phyloP scores from a whole-genome alignment of 2,113 vertebrate species.

The Scomber japonicus region DNA sequence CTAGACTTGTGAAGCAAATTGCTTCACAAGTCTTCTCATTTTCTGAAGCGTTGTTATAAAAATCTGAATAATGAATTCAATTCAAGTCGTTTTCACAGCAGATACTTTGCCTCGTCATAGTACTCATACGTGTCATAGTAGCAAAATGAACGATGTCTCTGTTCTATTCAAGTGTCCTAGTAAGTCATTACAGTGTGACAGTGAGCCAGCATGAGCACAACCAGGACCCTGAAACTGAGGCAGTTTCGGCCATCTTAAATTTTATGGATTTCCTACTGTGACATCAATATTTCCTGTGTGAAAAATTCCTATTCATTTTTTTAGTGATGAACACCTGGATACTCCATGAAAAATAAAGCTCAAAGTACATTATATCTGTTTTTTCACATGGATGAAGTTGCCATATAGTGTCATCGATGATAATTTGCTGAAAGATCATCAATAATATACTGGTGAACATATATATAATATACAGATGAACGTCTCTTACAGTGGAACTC shows the following conservation, averaged over 20 bases:
- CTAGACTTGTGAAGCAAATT: too few species aligned
- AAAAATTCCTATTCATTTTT: conserved; percentile 10
- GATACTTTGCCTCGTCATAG: too few species aligned
- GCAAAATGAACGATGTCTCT: too few species aligned
- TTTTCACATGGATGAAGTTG: conserved; percentile 5
- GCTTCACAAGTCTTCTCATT: too few species aligned
- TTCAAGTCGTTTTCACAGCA: too few species aligned
- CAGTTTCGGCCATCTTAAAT: not conserved
- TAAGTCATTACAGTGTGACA: not conserved
- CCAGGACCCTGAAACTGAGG: not conserved
- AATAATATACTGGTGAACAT: not conserved
- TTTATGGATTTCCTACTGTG: not conserved
- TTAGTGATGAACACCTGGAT: not conserved
- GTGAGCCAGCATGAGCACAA: not conserved
- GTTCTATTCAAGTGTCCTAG: not conserved
- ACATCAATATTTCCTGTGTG: not conserved
- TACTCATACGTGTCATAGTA: too few species aligned
- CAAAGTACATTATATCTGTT: not conserved
- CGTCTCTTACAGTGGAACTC: conserved; percentile 35
- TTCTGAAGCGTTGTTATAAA: too few species aligned
- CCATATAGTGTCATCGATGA: not conserved
- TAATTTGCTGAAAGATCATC: conserved; percentile 5
- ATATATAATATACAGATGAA: conserved; percentile 7
- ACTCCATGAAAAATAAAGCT: conserved; percentile 9
- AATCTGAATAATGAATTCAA: too few species aligned